A percentile compares a stretch with the other conserved stretches of the same genome.
Conservation (phyloP, 2,888 invertebrate genomes). For the Fragum sueziense region DNA sequence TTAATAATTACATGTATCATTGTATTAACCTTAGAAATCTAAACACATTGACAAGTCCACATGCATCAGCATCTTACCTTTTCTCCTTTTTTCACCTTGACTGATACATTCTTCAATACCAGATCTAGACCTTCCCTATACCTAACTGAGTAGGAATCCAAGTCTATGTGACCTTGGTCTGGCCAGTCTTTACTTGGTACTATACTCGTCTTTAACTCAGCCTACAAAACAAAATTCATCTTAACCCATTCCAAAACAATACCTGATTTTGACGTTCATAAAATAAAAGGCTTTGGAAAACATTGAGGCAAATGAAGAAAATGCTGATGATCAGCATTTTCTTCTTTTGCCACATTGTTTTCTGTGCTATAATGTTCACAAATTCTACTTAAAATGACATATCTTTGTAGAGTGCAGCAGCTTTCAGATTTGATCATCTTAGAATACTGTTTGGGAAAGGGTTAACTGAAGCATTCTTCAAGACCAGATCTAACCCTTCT, state of each 20-base stretch:
- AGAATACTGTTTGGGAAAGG: too few relatives aligned
- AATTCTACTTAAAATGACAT: conserved; percentile 4
- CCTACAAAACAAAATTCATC: too few relatives aligned
- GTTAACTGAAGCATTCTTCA: conserved; percentile 69
- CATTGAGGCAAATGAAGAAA: too few relatives aligned
- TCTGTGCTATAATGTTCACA: too few relatives aligned
- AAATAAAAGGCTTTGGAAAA: neutral
- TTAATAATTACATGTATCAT: too few relatives aligned
- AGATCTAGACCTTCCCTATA: conserved; percentile 74
- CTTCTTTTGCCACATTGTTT: too few relatives aligned
- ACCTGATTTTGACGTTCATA: neutral
- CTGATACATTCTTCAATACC: conserved; percentile 71
- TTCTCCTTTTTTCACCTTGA: conserved; percentile 29
- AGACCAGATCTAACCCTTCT: conserved; percentile 74
- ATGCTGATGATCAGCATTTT: too few relatives aligned
- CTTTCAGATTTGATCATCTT: too few relatives aligned
- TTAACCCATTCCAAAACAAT: neutral
- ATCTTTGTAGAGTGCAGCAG: neutral
- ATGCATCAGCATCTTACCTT: conserved; percentile 7
- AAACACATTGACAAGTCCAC: too few relatives aligned
- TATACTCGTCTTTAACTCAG: conserved; percentile 31
- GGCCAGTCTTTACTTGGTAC: conserved; percentile 44
- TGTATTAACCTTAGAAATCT: too few relatives aligned
- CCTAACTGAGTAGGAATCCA: conserved; percentile 46
- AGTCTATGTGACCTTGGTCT: conserved; percentile 40